phyloP scores from a whole-genome alignment of 1,140 invertebrate species.

The Brachionus plicatilis region DNA sequence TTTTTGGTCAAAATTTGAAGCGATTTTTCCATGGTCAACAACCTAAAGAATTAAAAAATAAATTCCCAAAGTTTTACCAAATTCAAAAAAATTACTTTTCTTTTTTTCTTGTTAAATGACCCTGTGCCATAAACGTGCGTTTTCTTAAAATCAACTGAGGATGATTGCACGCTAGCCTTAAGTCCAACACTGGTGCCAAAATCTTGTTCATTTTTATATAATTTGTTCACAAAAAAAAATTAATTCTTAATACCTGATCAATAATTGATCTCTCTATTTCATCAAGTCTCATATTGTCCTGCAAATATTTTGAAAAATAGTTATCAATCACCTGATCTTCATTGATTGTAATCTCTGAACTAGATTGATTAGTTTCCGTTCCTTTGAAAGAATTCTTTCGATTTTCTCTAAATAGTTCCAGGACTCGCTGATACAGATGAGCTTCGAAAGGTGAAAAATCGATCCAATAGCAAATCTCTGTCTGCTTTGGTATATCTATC shows the following conservation, averaged over 20 bases:
- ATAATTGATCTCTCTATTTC: constrained; percentile 4
- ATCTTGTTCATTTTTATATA: constrained; percentile 46
- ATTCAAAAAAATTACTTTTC: not conserved
- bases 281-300: constrained; percentile 2
- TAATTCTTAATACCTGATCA: not conserved
- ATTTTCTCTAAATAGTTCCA: constrained; percentile 53
- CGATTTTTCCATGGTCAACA: constrained; percentile 67
- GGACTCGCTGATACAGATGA: constrained; percentile 60
- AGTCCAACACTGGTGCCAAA: constrained; percentile 63
- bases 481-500: constrained; percentile 57
- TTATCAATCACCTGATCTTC: constrained; percentile 50
- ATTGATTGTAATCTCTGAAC: not conserved
- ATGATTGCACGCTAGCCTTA: constrained; percentile 69
- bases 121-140: constrained; percentile 57
- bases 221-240: constrained; percentile 42
- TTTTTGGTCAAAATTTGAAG: constrained; percentile 64
- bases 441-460: constrained; percentile 62
- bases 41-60: constrained; percentile 44
- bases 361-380: not conserved
- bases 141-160: constrained; percentile 64
- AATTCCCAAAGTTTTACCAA: constrained; percentile 50
- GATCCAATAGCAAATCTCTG: constrained; percentile 58
- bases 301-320: constrained; percentile 42
- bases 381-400: constrained; percentile 43
- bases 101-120: not conserved